These are phyloP conservation scores for Druceiella hillmani DNA, from an alignment of 2,888 invertebrate genomes.

Conservation along the genomic window DNA sequence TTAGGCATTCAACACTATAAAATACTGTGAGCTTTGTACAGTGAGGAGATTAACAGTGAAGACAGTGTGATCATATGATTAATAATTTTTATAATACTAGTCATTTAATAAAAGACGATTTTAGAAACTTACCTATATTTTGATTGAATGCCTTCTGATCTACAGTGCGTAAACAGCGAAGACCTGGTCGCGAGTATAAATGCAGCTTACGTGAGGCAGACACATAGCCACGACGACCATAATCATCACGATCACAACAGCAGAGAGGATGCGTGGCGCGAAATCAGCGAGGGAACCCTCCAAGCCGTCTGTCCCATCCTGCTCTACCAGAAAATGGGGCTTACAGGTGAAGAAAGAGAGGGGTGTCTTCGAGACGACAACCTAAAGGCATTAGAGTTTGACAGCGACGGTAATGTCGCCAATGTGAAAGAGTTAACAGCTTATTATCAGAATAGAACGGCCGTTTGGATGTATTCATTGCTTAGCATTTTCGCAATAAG, in stretches of 20 bases:
- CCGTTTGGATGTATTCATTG: constrained; percentile 81
- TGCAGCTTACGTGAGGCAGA: constrained; percentile 37
- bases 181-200: constrained; percentile 35
- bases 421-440: constrained; percentile 24
- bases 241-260: constrained; percentile 27
- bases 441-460: constrained; percentile 35
- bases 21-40: no score
- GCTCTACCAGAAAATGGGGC: constrained; percentile 58
- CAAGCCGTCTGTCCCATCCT: constrained; percentile 61
- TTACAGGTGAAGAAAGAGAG: constrained; percentile 45
- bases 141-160: no score
- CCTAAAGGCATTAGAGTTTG: constrained; percentile 24
- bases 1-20: no score
- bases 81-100: no score
- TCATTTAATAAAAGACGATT: no score
- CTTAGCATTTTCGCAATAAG: constrained; percentile 79
- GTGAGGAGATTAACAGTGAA: no score
- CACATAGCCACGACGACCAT: constrained; percentile 30
- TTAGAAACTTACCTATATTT: no score
- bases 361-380: constrained; percentile 50
- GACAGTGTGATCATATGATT: no score
- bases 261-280: constrained; percentile 28
- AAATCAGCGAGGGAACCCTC: constrained; percentile 35
- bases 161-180: constrained; percentile 47
- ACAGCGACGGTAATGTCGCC: constrained; percentile 14